Base-by-base conservation (phyloP, 2,797 vertebrate genomes). In the Notolabrus celidotus region DNA sequence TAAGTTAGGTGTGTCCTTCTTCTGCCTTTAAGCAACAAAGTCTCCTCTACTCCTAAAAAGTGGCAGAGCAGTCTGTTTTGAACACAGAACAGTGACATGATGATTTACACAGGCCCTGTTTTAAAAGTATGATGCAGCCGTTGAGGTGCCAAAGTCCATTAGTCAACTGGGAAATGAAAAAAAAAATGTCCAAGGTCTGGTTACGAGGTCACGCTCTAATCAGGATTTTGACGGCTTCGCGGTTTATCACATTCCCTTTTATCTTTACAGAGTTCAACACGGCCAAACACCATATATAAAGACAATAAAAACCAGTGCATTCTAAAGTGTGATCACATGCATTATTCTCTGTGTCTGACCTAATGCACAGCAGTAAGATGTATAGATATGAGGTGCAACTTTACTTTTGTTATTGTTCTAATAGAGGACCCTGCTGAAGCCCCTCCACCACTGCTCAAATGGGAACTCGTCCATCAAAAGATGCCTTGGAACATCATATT, bases 401-500 rank as follows among this genome's bases (percentile, higher is more conserved):
- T 39, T 17, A 2, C 31, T 20, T 9, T 27, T 46, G 9, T 66
- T 16, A 12, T 59, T 31, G 1, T 54, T 54, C 16, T 33, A 25
- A 38, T 4, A 87, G 86, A 43, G 3, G 25, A 46, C 0, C 36
- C 71, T 4, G 17, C 25, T 9, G 64, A 90, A 56, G 56, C 72
- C 22, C 74, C 74, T 0, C 3, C 58, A 0, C 56, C 90, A 33
- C 77, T 92, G 59, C 87, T 92, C 0, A 74, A 19, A 2, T 97
- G 96, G 96, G 90, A 93, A 14, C 23, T 62, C 0, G 94, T 96
- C 31, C 94, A 96, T 10, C 5, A 94, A 57, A 96, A 93, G 74
- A 95, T 97, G 95, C 94, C 96, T 0, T 95, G 95, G 96, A 96
- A 94, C 81, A 94, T 97, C 5, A 51, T 97, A 17, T 52, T 97